These are phyloP conservation scores for Octopus bimaculoides DNA, from an alignment of 1,140 invertebrate genomes.

Conservation along the genomic window DNA sequence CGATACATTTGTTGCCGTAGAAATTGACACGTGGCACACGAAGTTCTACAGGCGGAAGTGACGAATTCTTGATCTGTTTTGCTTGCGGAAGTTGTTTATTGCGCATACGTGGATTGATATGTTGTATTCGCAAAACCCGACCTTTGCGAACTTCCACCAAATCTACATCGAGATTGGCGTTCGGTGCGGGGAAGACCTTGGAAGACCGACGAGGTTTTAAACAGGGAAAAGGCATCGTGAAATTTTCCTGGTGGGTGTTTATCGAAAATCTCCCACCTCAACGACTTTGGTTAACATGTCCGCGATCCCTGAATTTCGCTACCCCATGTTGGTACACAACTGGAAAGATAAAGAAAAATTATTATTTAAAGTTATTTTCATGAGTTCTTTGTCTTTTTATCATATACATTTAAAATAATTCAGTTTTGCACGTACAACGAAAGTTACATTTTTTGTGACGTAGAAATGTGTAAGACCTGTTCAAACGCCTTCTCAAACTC, in stretches of 20 bases:
- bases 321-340: too few relatives aligned
- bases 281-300: not conserved
- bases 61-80: conserved; percentile 31
- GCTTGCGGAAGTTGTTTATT: conserved; percentile 44
- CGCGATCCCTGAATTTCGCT: too few relatives aligned
- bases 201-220: conserved; percentile 6
- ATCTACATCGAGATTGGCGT: conserved; percentile 15
- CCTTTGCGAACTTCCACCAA: conserved; percentile 38
- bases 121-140: conserved; percentile 37
- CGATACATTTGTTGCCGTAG: not conserved
- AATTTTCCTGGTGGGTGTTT: not conserved
- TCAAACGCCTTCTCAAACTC: too few relatives aligned
- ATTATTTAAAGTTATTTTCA: too few relatives aligned
- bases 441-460: too few relatives aligned
- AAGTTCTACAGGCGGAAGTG: conserved; percentile 13
- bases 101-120: conserved; percentile 39
- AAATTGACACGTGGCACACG: conserved; percentile 14
- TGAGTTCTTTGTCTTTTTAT: too few relatives aligned
- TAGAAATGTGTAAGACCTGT: too few relatives aligned
- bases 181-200: conserved; percentile 29
- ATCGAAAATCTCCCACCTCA: not conserved
- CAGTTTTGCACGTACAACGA: too few relatives aligned
- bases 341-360: too few relatives aligned
- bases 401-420: too few relatives aligned
- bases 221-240: not conserved